A percentile compares a stretch with the other conserved stretches of the same genome.
phyloP scores from a whole-genome alignment of 2,888 invertebrate genomes.

The Entomobrya multifasciata region DNA sequence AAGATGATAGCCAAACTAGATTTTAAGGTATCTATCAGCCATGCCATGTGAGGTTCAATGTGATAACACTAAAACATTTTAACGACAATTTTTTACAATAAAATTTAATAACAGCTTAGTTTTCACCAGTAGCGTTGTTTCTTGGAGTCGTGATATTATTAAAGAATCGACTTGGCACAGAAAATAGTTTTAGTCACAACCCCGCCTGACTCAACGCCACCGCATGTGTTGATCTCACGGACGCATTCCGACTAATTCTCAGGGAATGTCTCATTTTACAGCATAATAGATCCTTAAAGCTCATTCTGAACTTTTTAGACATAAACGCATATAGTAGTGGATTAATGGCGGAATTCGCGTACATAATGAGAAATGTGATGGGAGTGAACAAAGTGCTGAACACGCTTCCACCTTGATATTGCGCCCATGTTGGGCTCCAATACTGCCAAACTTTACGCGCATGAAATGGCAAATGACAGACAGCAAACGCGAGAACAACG shows the following conservation, averaged over 20 bases:
- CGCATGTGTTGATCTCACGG: constrained; percentile 74
- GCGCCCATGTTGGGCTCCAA: constrained; percentile 84
- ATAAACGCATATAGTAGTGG: constrained; percentile 94
- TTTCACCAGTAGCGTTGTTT: not conserved
- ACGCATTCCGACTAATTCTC: constrained; percentile 70
- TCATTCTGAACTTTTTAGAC: constrained; percentile 90
- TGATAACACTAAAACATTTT: too few species aligned
- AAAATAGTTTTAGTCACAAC: constrained; percentile 59
- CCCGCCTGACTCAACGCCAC: constrained; percentile 73
- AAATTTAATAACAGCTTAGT: not conserved
- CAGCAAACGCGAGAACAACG: constrained; percentile 92
- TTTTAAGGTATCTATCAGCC: too few species aligned
- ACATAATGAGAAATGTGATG: constrained; percentile 92
- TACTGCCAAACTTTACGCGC: constrained; percentile 93
- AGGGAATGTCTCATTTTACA: constrained; percentile 81
- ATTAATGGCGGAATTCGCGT: constrained; percentile 94
- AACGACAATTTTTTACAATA: too few species aligned
- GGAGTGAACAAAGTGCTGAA: constrained; percentile 91
- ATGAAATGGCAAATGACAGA: constrained; percentile 95
- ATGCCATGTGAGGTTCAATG: too few species aligned
- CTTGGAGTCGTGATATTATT: not conserved
- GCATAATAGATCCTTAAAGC: constrained; percentile 90
- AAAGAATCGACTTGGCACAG: not conserved
- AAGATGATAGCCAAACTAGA: too few species aligned
- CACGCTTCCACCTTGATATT: constrained; percentile 87